A percentile compares a stretch with the other conserved stretches of the same genome.
phyloP scores from a whole-genome alignment of 2,888 invertebrate species.

The Ectemnius cavifrons region DNA sequence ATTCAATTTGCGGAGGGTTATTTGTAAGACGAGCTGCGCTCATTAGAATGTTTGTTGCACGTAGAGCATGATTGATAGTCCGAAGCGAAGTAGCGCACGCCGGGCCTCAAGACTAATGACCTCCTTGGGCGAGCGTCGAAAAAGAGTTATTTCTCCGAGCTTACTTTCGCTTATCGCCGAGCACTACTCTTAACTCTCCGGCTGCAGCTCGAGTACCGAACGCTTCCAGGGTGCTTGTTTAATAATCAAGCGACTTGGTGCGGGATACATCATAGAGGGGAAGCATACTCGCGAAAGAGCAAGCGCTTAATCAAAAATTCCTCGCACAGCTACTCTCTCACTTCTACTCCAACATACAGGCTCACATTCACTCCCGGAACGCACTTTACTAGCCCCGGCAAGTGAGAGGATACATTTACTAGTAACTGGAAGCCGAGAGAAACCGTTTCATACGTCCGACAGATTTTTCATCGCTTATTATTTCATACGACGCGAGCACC shows the following conservation, averaged over 20 bases:
- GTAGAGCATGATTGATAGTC: conserved; percentile 38
- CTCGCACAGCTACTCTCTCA: conserved; percentile 28
- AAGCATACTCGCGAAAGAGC: conserved; percentile 15
- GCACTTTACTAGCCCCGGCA: not conserved
- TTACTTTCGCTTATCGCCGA: conserved; percentile 38
- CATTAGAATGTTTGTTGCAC: conserved; percentile 34
- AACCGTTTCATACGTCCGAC: conserved; percentile 2
- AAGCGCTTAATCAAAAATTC: conserved; percentile 55
- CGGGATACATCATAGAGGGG: conserved; percentile 36
- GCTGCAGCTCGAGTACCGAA: not conserved
- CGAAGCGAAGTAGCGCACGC: conserved; percentile 10
- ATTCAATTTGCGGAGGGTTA: conserved; percentile 19
- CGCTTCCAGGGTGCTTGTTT: conserved; percentile 33
- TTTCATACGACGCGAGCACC: not conserved
- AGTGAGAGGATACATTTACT: conserved; percentile 16
- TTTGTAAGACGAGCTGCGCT: conserved; percentile 9
- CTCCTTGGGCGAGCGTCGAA: conserved; percentile 23
- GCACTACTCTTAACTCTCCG: not conserved
- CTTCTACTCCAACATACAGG: conserved; percentile 6
- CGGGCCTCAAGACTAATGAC: conserved; percentile 34
- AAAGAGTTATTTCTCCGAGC: conserved; percentile 50
- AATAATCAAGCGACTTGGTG: conserved; percentile 44
- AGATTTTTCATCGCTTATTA: conserved; percentile 4
- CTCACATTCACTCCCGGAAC: not conserved
- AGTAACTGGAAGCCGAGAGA: conserved; percentile 11